Percentiles rank a stretch among this genome's conserved stretches.
phyloP scores from a whole-genome alignment of 2,888 invertebrate genomes.

The Mythimna pallens region DNA sequence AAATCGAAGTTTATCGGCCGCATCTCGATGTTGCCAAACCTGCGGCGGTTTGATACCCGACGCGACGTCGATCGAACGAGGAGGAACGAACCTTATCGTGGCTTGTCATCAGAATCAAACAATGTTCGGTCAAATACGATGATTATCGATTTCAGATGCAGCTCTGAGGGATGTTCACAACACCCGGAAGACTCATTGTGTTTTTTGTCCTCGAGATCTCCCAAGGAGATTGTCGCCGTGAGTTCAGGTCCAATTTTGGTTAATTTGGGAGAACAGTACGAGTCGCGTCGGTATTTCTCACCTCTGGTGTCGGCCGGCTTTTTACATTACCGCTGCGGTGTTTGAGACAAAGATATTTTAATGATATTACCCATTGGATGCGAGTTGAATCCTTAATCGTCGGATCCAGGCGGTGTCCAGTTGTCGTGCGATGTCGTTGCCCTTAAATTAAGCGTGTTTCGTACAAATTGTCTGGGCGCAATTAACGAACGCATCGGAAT shows the following conservation, averaged over 20 bases:
- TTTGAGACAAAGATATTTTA: slow-evolving; percentile 90
- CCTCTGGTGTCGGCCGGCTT: slow-evolving; percentile 85
- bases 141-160: slow-evolving; percentile 80
- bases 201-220: slow-evolving; percentile 70
- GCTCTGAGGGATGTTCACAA: slow-evolving; percentile 72
- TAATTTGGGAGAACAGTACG: slow-evolving; percentile 79
- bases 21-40: slow-evolving; percentile 90
- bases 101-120: slow-evolving; percentile 88
- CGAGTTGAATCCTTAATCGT: slow-evolving; percentile 89
- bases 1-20: slow-evolving; percentile 89
- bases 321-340: slow-evolving; percentile 84
- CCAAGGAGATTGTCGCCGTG: slow-evolving; percentile 68
- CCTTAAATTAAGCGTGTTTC: slow-evolving; percentile 87
- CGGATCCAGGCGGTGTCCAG: slow-evolving; percentile 78
- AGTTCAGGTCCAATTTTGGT: slow-evolving; percentile 79
- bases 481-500: slow-evolving; percentile 84
- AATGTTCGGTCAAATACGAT: slow-evolving; percentile 87
- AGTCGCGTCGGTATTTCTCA: slow-evolving; percentile 86
- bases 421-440: slow-evolving; percentile 86
- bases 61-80: slow-evolving; percentile 70
- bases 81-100: slow-evolving; percentile 82
- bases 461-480: slow-evolving; percentile 87
- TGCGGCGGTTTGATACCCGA: slow-evolving; percentile 81
- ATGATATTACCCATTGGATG: slow-evolving; percentile 89
- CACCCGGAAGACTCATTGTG: slow-evolving; percentile 70